Conservation (phyloP, 2,888 invertebrate species). For the Rhingia rostrata region DNA sequence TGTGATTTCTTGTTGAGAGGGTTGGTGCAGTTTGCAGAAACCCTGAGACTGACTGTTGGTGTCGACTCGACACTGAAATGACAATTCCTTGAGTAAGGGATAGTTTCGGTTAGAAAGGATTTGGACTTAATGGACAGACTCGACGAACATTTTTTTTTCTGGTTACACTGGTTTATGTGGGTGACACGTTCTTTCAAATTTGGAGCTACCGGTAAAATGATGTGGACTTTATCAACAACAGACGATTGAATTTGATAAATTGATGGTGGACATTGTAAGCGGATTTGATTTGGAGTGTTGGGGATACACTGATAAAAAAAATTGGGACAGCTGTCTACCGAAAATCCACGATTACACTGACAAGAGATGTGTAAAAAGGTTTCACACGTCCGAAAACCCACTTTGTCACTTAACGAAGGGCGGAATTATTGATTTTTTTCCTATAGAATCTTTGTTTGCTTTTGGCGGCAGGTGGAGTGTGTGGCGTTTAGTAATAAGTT, state of each 20-base stretch:
- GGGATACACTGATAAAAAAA: slow-evolving; percentile 36
- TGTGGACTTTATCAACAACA: slow-evolving; percentile 31
- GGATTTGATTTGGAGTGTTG: slow-evolving; percentile 25
- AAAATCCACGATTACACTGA: slow-evolving; percentile 61
- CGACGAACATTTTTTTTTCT: slow-evolving; percentile 54
- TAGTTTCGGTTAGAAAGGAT: slow-evolving; percentile 56
- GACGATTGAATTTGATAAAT: slow-evolving; percentile 17
- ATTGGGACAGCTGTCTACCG: slow-evolving; percentile 51
- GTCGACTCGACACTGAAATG: slow-evolving; percentile 49
- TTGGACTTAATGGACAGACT: slow-evolving; percentile 49
- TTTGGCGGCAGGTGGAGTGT: slow-evolving; percentile 58
- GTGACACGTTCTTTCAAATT: slow-evolving; percentile 54
- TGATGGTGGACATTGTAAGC: slow-evolving; percentile 18
- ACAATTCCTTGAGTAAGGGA: slow-evolving; percentile 69
- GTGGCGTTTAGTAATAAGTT: slow-evolving; percentile 19
- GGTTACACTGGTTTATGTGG: slow-evolving; percentile 43
- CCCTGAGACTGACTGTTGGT: slow-evolving; percentile 59
- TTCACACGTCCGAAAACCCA: slow-evolving; percentile 60
- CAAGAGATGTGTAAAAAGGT: slow-evolving; percentile 62
- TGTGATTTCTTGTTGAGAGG: slow-evolving; percentile 47
- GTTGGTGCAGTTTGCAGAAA: slow-evolving; percentile 69
- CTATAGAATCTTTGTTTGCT: slow-evolving; percentile 4
- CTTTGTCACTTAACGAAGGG: slow-evolving; percentile 78
- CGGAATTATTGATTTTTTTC: slow-evolving; percentile 81
- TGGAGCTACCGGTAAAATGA: slow-evolving; percentile 49